Evolutionary conservation across 2,797 vertebrate genomes (phyloP).

Genomic region (Hyperoplus lanceolatus): DNA sequence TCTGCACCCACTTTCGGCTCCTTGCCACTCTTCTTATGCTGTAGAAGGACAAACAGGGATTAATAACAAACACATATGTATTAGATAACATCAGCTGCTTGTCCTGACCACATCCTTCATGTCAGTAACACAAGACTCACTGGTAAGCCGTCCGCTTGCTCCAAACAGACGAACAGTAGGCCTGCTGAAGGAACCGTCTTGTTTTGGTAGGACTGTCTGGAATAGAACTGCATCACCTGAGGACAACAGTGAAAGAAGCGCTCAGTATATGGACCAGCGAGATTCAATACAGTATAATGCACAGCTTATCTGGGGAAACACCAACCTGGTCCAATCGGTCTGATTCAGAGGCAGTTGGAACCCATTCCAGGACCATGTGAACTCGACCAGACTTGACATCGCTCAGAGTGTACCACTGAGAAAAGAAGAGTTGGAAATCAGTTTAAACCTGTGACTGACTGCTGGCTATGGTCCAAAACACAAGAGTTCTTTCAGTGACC

Average conservation of each 20-base stretch:
- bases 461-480: neutral
- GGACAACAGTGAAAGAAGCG: constrained; percentile 9
- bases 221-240: constrained; percentile 90
- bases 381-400: constrained; percentile 92
- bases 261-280: neutral
- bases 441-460: neutral
- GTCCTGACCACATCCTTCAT: neutral
- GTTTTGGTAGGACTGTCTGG: constrained; percentile 87
- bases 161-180: constrained; percentile 90
- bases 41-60: constrained; percentile 16
- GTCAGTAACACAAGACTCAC: constrained; percentile 80
- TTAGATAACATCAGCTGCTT: neutral
- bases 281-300: neutral
- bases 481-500: neutral
- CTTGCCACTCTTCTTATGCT: constrained; percentile 93
- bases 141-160: constrained; percentile 87
- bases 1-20: constrained; percentile 88
- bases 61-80: neutral
- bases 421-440: neutral
- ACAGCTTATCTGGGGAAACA: neutral
- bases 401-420: constrained; percentile 91
- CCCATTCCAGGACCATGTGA: constrained; percentile 90
- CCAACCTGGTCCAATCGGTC: constrained; percentile 89
- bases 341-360: constrained; percentile 82
- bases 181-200: constrained; percentile 87